Evolutionary conservation across 2,888 invertebrate species (phyloP).

Genomic region (Lumbricus terrestris): DNA sequence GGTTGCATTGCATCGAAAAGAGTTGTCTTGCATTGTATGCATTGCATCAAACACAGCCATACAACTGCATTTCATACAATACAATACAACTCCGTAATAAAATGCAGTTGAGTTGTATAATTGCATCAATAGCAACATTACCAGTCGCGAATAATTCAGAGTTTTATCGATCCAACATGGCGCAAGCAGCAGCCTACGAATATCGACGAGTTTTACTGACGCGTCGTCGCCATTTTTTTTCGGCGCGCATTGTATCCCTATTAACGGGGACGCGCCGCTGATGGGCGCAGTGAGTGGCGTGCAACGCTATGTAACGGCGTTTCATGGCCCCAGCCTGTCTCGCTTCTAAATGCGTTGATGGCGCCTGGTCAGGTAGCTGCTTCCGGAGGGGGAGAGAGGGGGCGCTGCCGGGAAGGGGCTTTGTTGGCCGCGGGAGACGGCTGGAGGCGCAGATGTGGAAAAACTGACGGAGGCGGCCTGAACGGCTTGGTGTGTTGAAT

Average conservation of each 20-base stretch:
- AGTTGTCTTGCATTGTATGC: too few relatives aligned
- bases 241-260: neutral
- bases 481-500: neutral
- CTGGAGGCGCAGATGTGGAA: neutral
- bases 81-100: too few relatives aligned
- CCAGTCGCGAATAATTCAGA: too few relatives aligned
- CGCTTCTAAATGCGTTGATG: neutral
- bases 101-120: too few relatives aligned
- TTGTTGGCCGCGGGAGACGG: neutral
- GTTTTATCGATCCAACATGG: neutral
- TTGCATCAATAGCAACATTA: too few relatives aligned
- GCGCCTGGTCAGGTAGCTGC: neutral
- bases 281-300: neutral
- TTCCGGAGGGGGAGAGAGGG: conserved; percentile 3
- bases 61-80: too few relatives aligned
- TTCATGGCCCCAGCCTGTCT: neutral
- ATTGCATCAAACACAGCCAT: too few relatives aligned
- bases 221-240: neutral
- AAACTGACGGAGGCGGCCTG: neutral
- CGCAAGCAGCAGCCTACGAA: too few relatives aligned
- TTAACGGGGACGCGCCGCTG: neutral
- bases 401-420: neutral
- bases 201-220: neutral
- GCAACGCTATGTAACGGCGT: neutral
- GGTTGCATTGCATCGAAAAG: too few relatives aligned